These are phyloP conservation scores for Xanthorhoe spadicearia DNA, from an alignment of 2,888 invertebrate genomes.

Conservation along the genomic window DNA sequence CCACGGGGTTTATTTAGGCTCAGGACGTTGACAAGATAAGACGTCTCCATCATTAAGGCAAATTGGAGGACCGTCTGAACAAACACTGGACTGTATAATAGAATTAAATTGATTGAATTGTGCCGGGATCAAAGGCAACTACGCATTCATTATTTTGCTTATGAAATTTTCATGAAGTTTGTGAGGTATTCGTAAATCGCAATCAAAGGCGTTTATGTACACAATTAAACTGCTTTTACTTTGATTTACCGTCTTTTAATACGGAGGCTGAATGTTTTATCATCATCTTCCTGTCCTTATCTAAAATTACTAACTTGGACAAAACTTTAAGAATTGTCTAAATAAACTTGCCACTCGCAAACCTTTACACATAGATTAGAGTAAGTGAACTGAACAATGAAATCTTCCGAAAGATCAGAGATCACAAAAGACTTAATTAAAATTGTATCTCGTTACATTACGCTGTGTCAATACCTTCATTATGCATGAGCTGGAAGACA, in stretches of 20 bases:
- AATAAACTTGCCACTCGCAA: background rate
- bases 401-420: background rate
- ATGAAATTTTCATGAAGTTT: conserved; percentile 14
- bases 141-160: conserved; percentile 24
- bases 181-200: background rate
- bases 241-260: too few species aligned
- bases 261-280: too few species aligned
- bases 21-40: conserved; percentile 34
- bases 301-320: too few species aligned
- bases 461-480: conserved; percentile 28
- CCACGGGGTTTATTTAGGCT: conserved; percentile 20
- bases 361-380: background rate
- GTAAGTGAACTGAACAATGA: background rate
- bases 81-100: conserved; percentile 31
- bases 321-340: too few species aligned
- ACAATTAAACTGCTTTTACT: too few species aligned
- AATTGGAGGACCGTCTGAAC: conserved; percentile 30
- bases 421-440: conserved; percentile 26
- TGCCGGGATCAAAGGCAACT: conserved; percentile 25
- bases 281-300: too few species aligned
- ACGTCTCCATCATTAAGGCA: conserved; percentile 24
- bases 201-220: background rate
- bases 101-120: conserved; percentile 23
- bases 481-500: conserved; percentile 33
- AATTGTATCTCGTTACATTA: conserved; percentile 25